Evolutionary conservation across 2,888 invertebrate genomes (phyloP), one percentile per base, ranked within the genome.

Genomic region (Philopedon plagiatum): DNA sequence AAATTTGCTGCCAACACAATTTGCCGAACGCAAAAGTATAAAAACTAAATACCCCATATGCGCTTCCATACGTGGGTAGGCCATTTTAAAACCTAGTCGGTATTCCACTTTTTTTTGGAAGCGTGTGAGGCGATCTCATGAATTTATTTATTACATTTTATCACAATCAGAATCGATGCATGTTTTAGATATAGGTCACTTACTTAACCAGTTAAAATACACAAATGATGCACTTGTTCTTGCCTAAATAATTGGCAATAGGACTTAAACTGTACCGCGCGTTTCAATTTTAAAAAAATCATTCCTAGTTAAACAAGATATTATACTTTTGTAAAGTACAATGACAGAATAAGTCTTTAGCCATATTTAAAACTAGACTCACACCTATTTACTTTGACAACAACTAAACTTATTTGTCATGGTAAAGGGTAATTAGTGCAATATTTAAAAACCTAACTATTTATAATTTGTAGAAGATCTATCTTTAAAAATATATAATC

Each of bases 71-170:
- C n/a, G n/a, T n/a, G n/a, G n/a, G n/a, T n/a, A n/a, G n/a, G n/a
- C n/a, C n/a, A n/a, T n/a, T n/a, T n/a, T n/a, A n/a, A n/a, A n/a
- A n/a, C n/a, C n/a, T n/a, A n/a, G n/a, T n/a, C n/a, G n/a, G n/a
- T n/a, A n/a, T n/a, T n/a, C n/a, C n/a, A n/a, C n/a, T n/a, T n/a
- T n/a, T n/a, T n/a, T n/a, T n/a, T n/a, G n/a, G n/a, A n/a, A n/a
- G n/a, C n/a, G n/a, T n/a, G n/a, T n/a, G n/a, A 58, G 57, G 58
- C 64, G 70, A 70, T 70, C 70, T 70, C 70, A 64, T 70, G 18
- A 34, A 26, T 19, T 63, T 57, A 61, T 32, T n/a, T 29, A 26
- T 54, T 37, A 66, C 26, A 32, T 49, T 57, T 66, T 34, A 34
- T 13, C 29, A 18, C 34, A 68, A 37, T 46, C 29, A 29, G 26